These are phyloP conservation scores for Pentamera pediparva DNA, from an alignment of 53 echinoderm and acorn worm species.

Conservation along the genomic window DNA sequence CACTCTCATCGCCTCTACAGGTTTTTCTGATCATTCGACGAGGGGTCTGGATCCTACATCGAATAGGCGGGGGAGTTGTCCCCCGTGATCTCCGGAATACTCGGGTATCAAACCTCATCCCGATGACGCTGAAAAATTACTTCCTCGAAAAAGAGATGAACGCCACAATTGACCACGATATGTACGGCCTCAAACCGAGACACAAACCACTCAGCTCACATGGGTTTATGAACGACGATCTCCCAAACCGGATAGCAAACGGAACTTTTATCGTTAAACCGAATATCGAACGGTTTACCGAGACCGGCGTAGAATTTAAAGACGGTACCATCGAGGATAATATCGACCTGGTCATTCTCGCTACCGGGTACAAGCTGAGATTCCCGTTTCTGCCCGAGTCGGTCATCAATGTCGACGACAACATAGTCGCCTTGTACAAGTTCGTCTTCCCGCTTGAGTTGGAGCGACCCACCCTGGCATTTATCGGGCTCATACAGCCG, in stretches of 20 bases:
- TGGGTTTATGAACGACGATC: conserved; percentile 51
- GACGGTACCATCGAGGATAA: too few relatives aligned
- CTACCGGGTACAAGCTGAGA: conserved; percentile 44
- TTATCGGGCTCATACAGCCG: conserved; percentile 48
- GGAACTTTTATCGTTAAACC: conserved; percentile 55
- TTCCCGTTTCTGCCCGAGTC: conserved; percentile 65
- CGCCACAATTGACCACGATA: too few relatives aligned
- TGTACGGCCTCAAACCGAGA: conserved; percentile 26
- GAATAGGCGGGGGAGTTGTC: too few relatives aligned
- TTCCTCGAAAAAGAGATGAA: too few relatives aligned
- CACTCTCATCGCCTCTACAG: too few relatives aligned
- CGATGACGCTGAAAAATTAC: too few relatives aligned
- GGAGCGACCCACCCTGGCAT: conserved; percentile 50
- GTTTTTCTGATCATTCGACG: too few relatives aligned
- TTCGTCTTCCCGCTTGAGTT: conserved; percentile 53
- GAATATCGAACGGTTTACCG: too few relatives aligned
- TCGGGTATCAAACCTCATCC: too few relatives aligned
- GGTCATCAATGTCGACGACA: conserved; percentile 30
- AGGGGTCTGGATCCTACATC: too few relatives aligned
- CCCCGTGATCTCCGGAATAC: too few relatives aligned
- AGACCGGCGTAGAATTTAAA: conserved; percentile 45
- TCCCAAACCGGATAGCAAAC: conserved; percentile 49
- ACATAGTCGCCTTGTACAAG: conserved; percentile 51
- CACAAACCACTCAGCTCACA: background rate
- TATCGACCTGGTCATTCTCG: too few relatives aligned